Percentiles rank a stretch among this genome's conserved stretches.
phyloP scores from a whole-genome alignment of 2,888 invertebrate genomes.

The Chrysodeixis includens region DNA sequence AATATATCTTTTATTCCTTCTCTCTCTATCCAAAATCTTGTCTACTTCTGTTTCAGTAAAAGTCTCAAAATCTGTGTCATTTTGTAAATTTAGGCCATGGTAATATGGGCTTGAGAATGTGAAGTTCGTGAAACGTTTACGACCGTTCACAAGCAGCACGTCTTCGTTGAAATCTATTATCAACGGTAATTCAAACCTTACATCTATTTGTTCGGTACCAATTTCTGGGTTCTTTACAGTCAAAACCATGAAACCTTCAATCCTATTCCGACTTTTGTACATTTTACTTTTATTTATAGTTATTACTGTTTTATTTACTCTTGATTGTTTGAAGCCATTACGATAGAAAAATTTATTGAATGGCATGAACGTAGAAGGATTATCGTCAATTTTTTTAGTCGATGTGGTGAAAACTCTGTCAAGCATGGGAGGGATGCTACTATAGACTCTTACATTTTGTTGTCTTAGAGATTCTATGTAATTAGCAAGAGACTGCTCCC shows the following conservation, averaged over 20 bases:
- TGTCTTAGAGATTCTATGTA: constrained; percentile 24
- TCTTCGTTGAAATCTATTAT: constrained; percentile 28
- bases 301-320: not conserved
- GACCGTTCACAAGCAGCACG: constrained; percentile 6
- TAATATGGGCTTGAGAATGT: not conserved
- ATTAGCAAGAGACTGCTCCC: not conserved
- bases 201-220: constrained; percentile 26
- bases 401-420: too few species aligned
- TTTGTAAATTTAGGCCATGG: not conserved
- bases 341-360: not conserved
- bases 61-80: not conserved
- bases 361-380: accelerated
- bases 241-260: constrained; percentile 30
- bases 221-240: constrained; percentile 25
- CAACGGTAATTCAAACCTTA: constrained; percentile 37
- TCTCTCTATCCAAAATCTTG: not conserved
- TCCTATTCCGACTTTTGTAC: not conserved
- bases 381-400: not conserved
- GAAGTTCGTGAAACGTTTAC: not conserved
- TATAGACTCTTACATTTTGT: constrained; percentile 30
- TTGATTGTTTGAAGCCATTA: not conserved
- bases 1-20: constrained; percentile 7
- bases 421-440: constrained; percentile 11
- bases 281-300: constrained; percentile 24
- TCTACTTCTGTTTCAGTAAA: not conserved